phyloP scores from a whole-genome alignment of 1,140 invertebrate genomes.

The Tetranychus cinnabarinus region DNA sequence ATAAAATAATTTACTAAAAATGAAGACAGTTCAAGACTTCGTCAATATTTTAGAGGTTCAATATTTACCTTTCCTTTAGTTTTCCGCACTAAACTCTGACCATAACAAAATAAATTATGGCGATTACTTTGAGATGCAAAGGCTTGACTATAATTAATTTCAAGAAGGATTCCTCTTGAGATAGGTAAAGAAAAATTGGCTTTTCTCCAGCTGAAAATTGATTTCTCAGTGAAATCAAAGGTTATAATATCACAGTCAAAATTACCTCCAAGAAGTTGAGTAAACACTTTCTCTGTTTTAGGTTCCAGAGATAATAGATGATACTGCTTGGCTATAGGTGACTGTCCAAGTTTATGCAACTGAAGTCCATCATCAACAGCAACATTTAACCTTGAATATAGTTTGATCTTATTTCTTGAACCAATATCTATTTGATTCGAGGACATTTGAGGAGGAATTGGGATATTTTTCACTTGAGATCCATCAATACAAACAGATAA shows the following conservation, averaged over 20 bases:
- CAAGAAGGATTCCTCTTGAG: conserved; percentile 4
- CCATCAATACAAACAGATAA: background rate
- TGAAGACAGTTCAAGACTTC: no score
- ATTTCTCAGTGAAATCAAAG: conserved; percentile 3
- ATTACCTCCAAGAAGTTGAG: conserved; percentile 1
- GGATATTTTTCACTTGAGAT: background rate
- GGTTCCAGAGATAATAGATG: conserved; percentile 5
- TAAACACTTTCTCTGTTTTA: conserved; percentile 6
- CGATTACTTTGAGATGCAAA: background rate
- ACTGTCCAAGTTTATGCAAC: background rate
- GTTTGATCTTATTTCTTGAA: background rate
- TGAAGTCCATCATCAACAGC: background rate
- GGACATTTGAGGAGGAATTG: background rate
- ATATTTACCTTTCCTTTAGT: conserved; percentile 3
- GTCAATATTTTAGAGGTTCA: background rate
- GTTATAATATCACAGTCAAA: conserved; percentile 6
- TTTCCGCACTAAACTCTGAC: conserved; percentile 2
- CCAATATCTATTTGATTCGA: background rate
- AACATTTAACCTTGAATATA: background rate
- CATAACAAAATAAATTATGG: background rate
- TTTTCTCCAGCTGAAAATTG: background rate
- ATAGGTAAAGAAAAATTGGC: conserved; percentile 7
- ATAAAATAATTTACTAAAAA: no score
- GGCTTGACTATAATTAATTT: conserved; percentile 7
- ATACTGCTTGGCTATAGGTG: conserved; percentile 3